A percentile compares a stretch with the other conserved stretches of the same genome.
Conservation (phyloP, 1,140 invertebrate genomes). For the Hormaphis cornu region DNA sequence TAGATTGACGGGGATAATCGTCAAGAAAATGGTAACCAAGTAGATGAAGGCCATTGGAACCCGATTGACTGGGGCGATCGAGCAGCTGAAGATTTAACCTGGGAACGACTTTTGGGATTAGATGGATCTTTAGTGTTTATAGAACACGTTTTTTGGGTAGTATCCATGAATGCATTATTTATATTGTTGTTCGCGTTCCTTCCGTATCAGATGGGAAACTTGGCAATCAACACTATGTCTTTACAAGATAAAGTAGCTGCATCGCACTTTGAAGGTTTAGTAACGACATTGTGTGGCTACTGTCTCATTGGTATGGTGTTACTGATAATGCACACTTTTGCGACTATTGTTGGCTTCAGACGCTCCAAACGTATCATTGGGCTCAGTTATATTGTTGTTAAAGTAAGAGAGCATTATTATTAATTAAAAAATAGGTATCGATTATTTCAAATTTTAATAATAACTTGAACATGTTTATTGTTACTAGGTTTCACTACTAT, state of each 20-base stretch:
- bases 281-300: conserved; percentile 90
- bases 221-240: conserved; percentile 65
- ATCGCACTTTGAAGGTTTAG: conserved; percentile 77
- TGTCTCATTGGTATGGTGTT: conserved; percentile 77
- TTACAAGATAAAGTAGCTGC: conserved; percentile 63
- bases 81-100: conserved; percentile 93
- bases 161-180: conserved; percentile 92
- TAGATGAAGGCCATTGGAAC: conserved; percentile 88
- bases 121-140: conserved; percentile 94
- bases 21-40: conserved; percentile 32
- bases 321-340: conserved; percentile 70
- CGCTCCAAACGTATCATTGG: conserved; percentile 78
- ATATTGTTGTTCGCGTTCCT: conserved; percentile 91
- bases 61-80: conserved; percentile 92
- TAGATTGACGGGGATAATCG: conserved; percentile 33
- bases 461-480: neutral
- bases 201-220: conserved; percentile 89
- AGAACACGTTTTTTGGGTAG: conserved; percentile 98
- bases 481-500: conserved; percentile 62
- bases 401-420: conserved; percentile 49
- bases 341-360: conserved; percentile 63
- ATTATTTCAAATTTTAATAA: neutral
- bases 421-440: neutral
- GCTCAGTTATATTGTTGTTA: conserved; percentile 93
- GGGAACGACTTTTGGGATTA: conserved; percentile 89